phyloP scores from a whole-genome alignment of 2,113 vertebrate species.

The Grammomys surdaster region DNA sequence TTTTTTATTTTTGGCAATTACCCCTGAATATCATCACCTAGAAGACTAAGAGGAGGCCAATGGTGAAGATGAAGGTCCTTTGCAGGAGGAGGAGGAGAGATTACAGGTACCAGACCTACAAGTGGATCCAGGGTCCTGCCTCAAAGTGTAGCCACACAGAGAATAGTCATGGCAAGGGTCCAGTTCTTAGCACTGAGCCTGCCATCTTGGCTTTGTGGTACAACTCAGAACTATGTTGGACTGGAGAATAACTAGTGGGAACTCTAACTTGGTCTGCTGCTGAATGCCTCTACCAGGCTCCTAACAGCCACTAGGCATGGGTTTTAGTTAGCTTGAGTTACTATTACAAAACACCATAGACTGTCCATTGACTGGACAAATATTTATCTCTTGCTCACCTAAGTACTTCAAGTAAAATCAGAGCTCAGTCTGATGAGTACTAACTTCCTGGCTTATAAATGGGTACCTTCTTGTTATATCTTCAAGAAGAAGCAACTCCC shows the following conservation, averaged over 20 bases:
- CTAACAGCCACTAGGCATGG: neutral
- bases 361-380: neutral
- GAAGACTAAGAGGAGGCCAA: neutral
- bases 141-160: fast-evolving
- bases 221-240: neutral
- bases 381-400: neutral
- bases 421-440: too few species aligned
- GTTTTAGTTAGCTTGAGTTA: neutral
- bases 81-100: neutral
- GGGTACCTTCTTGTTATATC: neutral
- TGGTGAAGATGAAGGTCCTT: neutral
- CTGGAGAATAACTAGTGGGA: neutral
- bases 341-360: neutral
- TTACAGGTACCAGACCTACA: neutral
- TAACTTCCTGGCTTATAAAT: neutral
- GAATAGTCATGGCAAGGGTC: neutral
- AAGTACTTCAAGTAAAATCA: neutral
- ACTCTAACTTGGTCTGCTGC: neutral
- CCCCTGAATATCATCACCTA: neutral
- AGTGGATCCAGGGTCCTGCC: neutral
- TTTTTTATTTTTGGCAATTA: neutral
- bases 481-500: neutral
- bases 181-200: neutral
- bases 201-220: neutral
- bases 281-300: neutral